Base-by-base conservation (phyloP, 2,888 invertebrate species). In the Gryllus longicercus region DNA sequence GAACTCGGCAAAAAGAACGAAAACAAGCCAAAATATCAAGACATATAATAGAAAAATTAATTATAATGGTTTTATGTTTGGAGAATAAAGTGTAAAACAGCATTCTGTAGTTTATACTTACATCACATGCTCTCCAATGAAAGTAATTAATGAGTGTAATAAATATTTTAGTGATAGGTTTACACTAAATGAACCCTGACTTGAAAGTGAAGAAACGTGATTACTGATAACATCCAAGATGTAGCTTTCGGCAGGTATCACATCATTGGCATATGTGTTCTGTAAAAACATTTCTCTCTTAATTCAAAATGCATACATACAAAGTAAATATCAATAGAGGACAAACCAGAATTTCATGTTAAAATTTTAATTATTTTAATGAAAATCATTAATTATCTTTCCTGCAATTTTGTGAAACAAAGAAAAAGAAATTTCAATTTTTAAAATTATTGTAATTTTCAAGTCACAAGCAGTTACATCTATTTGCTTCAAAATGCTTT, bases 191-290 rank as follows among this genome's bases (percentile, higher is more conserved):
- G 88, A 87, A 76, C 88, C 87, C 84, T 90, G 89, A 84, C 91
- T 89, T 14, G 93, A 92, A 18, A 93, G 86, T 2, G 91, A 91
- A 76, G 90, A 89, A 80, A 92, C 88, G 84, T 93, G 93, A 50
- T 91, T 90, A 82, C 90, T 91, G 63, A 95, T 91, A 10, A 95
- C 91, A 79, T 92, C 91, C n/a, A 95, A 89, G 3, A 95, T 91
- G 83, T 94, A 95, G 84, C 93, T 95, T 86, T 96, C 96, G 0
- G 94, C 93, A 18, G 96, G 95, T 83, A 96, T 93, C 74, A 94
- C 92, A 85, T 96, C 95, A 82, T 91, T 91, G 74, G 92, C 90
- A 87, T 92, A 94, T 25, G 92, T 91, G 51, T 91, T 90, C 94
- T 94, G 87, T 74, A 86, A 85, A 79, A 63, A 63, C 38, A 38